Evolutionary conservation across 2,797 vertebrate species (phyloP).

Genomic region (Hemitrygon akajei): DNA sequence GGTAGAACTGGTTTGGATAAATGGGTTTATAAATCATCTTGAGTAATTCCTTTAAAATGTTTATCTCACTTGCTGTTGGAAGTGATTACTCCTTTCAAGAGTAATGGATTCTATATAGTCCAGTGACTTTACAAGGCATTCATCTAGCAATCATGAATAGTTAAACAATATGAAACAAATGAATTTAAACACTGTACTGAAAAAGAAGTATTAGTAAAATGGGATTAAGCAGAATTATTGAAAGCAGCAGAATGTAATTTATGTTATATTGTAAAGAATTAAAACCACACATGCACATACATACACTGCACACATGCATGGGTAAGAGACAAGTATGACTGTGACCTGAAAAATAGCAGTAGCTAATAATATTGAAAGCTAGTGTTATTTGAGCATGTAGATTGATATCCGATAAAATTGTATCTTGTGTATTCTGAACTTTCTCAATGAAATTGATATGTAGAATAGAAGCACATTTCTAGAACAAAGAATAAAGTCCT

Average conservation of each 20-base stretch:
- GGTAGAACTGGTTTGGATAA: too few relatives aligned
- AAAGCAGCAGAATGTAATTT: background rate
- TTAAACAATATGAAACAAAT: background rate
- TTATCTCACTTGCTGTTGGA: background rate
- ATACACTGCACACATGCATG: too few relatives aligned
- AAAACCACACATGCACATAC: too few relatives aligned
- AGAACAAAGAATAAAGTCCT: background rate
- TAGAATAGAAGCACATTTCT: background rate
- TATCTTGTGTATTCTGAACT: constrained; percentile 1
- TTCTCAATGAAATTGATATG: background rate
- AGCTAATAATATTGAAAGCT: background rate
- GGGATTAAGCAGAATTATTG: background rate
- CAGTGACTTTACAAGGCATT: background rate
- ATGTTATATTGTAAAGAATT: background rate
- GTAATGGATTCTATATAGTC: background rate
- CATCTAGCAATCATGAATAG: background rate
- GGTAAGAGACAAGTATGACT: background rate
- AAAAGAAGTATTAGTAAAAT: background rate
- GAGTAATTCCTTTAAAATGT: background rate
- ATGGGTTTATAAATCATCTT: background rate
- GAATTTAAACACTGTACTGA: background rate
- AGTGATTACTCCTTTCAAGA: background rate
- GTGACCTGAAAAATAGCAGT: background rate
- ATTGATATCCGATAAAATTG: background rate
- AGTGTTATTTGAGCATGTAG: background rate